Evolutionary conservation across 1,140 invertebrate genomes (phyloP).

Genomic region (Asobara japonica): DNA sequence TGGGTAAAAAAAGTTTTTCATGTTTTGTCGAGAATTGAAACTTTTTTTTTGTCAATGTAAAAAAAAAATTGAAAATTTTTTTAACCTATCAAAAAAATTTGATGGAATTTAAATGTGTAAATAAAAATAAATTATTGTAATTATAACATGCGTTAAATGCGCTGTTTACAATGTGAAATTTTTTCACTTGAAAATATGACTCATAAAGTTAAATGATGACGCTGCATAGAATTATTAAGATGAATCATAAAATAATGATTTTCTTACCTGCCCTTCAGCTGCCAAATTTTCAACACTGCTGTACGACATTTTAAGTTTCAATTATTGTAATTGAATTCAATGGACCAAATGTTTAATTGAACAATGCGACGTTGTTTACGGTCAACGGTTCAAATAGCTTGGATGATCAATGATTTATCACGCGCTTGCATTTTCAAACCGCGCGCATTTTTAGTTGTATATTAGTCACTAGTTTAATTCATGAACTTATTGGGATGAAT

Average conservation of each 20-base stretch:
- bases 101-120: too few relatives aligned
- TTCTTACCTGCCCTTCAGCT: not conserved
- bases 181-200: not conserved
- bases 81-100: too few relatives aligned
- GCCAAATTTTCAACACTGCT: not conserved
- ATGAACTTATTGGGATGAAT: not conserved
- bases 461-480: not conserved
- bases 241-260: not conserved
- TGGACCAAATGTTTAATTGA: not conserved
- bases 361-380: not conserved
- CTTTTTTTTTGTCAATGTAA: too few relatives aligned
- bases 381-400: not conserved
- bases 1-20: too few relatives aligned
- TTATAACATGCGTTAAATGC: too few relatives aligned
- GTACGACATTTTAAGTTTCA: not conserved
- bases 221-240: not conserved
- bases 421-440: not conserved
- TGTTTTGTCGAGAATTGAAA: too few relatives aligned
- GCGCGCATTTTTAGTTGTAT: not conserved
- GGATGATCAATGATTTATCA: not conserved
- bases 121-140: too few relatives aligned
- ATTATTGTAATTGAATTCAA: not conserved
- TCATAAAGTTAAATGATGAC: too few relatives aligned
- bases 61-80: too few relatives aligned
- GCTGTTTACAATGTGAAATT: too few relatives aligned